Conservation (phyloP, 2,797 vertebrate species). For the Lophura swinhoii region DNA sequence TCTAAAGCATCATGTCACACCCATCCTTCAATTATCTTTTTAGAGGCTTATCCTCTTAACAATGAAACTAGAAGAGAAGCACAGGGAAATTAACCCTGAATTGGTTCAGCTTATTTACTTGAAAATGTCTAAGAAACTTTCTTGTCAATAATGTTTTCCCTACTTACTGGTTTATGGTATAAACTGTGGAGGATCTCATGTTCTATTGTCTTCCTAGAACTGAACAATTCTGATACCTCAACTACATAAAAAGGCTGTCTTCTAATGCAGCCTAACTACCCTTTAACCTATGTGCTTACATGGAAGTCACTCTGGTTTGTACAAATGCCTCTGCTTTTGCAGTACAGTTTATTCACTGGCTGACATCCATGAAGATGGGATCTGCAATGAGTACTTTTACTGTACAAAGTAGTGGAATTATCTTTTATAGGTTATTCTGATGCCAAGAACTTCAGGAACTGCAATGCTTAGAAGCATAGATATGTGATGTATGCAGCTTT, state of each 20-base stretch:
- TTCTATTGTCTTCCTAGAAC: neutral
- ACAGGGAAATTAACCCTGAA: neutral
- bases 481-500: neutral
- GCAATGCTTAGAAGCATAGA: neutral
- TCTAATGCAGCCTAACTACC: neutral
- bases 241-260: neutral
- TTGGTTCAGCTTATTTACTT: neutral
- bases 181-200: neutral
- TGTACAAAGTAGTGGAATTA: neutral
- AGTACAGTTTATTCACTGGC: neutral
- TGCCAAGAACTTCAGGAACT: neutral
- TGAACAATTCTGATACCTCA: neutral
- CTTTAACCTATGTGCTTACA: neutral
- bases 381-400: neutral
- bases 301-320: neutral
- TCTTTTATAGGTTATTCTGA: neutral
- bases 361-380: neutral
- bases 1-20: neutral
- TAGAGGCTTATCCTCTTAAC: neutral
- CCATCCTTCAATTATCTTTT: neutral
- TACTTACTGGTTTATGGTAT: neutral
- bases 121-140: neutral
- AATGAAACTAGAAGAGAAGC: neutral
- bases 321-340: neutral
- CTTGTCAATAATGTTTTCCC: neutral